A percentile compares a stretch with the other conserved stretches of the same genome.
phyloP scores from a whole-genome alignment of 53 echinoderm and acorn worm species.

The Stichopus horrens region DNA sequence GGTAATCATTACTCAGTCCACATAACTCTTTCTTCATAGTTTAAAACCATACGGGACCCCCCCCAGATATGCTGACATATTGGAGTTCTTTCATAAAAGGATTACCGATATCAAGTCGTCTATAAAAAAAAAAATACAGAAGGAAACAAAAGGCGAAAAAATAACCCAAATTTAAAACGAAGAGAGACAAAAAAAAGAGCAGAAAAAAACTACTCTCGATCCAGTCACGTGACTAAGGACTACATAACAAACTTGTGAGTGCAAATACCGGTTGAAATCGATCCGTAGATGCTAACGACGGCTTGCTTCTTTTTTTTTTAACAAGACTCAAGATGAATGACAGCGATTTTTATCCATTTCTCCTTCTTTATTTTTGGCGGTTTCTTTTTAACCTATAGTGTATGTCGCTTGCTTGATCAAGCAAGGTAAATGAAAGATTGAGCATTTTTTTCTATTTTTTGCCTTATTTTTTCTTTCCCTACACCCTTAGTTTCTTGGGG shows the following conservation, averaged over 20 bases:
- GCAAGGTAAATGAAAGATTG: constrained; percentile 28
- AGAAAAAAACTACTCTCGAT: neutral
- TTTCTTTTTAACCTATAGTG: constrained; percentile 33
- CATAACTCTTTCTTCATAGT: neutral
- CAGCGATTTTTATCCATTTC: neutral
- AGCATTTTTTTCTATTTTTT: neutral
- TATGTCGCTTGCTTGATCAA: constrained; percentile 27
- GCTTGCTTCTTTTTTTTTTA: neutral
- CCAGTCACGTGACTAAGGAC: neutral
- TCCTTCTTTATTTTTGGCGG: neutral
- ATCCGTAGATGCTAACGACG: constrained; percentile 1
- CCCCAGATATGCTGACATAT: neutral
- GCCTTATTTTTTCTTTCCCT: neutral
- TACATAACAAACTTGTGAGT: constrained; percentile 9
- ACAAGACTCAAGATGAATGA: constrained; percentile 24
- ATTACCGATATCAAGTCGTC: neutral
- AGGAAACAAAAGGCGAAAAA: neutral
- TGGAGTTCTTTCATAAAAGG: neutral
- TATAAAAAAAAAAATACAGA: neutral
- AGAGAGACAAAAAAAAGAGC: neutral
- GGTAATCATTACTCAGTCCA: neutral
- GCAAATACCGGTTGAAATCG: constrained; percentile 39
- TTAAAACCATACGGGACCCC: neutral
- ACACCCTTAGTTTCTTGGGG: neutral
- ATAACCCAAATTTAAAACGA: neutral